These are phyloP conservation scores for Myocastor coypus DNA, from an alignment of 2,113 vertebrate genomes.

Conservation along the genomic window DNA sequence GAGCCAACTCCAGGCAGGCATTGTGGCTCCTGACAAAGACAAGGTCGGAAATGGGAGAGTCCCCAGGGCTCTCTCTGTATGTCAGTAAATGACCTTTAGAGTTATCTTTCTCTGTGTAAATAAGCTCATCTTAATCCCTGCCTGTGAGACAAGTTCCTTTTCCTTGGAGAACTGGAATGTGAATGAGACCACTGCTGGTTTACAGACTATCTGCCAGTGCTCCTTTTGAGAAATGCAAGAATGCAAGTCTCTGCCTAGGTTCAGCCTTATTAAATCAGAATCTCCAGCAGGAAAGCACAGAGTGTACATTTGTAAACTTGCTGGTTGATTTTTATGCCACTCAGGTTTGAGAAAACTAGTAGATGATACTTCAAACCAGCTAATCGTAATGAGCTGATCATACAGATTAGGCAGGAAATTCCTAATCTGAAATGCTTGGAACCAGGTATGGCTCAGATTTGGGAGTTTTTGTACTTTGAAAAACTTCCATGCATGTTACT, in stretches of 20 bases:
- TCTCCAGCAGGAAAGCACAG: background rate
- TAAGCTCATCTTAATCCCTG: background rate
- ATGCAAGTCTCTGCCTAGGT: background rate
- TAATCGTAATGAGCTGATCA: background rate
- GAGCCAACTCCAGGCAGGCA: background rate
- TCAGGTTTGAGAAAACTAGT: background rate
- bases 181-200: background rate
- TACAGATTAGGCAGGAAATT: background rate
- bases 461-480: background rate
- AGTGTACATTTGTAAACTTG: background rate
- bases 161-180: background rate
- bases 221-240: background rate
- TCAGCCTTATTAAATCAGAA: background rate
- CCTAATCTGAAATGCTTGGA: background rate
- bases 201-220: background rate
- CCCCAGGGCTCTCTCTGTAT: background rate
- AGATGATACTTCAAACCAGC: background rate
- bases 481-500: background rate
- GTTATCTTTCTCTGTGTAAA: background rate
- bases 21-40: background rate
- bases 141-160: background rate
- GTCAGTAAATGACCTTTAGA: background rate
- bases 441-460: background rate
- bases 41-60: background rate
- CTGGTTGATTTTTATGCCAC: background rate